Percentiles rank a stretch among this genome's conserved stretches.
phyloP scores from a whole-genome alignment of 1,140 invertebrate species.

The Stenopsyche tienmushanensis region DNA sequence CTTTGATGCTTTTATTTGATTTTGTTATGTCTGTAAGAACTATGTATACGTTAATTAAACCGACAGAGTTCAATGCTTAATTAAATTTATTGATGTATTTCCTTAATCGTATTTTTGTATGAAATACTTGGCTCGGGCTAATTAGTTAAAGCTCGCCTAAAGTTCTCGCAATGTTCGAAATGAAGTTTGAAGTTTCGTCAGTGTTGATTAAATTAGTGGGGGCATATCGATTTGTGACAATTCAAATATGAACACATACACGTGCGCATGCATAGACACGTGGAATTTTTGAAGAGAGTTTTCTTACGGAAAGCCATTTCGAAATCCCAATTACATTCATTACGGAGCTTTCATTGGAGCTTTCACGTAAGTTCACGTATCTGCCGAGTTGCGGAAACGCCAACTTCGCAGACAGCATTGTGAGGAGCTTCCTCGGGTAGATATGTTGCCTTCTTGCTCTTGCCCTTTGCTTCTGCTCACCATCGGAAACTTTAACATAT shows the following conservation, averaged over 20 bases:
- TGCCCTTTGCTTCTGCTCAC: constrained; percentile 1
- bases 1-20: too few relatives aligned
- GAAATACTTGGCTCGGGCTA: too few relatives aligned
- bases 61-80: too few relatives aligned
- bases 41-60: too few relatives aligned
- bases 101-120: too few relatives aligned
- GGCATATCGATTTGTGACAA: not conserved
- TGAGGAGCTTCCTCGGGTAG: constrained; percentile 4
- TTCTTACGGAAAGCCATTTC: not conserved
- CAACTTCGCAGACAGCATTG: constrained; percentile 25
- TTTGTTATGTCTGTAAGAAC: too few relatives aligned
- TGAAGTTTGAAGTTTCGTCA: not conserved
- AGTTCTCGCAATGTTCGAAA: too few relatives aligned
- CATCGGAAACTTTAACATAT: constrained; percentile 25
- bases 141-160: not conserved
- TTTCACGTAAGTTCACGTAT: constrained; percentile 3
- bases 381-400: constrained; percentile 9
- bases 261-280: too few relatives aligned
- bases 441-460: not conserved
- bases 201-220: not conserved
- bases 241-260: too few relatives aligned
- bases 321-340: constrained; percentile 1
- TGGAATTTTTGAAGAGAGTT: not conserved
- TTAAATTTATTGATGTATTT: too few relatives aligned
- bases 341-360: constrained; percentile 1